phyloP scores from a whole-genome alignment of 2,888 invertebrate species.

The Oeneis ivallda region DNA sequence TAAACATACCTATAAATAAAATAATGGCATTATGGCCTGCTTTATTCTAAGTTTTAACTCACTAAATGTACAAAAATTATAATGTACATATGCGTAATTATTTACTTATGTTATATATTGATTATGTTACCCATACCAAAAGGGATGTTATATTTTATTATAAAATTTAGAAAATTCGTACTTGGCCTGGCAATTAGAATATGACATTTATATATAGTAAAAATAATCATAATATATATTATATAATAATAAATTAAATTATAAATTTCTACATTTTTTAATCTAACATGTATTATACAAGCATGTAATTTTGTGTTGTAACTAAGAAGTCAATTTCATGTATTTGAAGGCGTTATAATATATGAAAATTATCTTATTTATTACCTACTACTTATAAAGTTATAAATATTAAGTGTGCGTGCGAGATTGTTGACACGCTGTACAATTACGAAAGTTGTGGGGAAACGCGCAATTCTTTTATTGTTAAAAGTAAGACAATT shows the following conservation, averaged over 20 bases:
- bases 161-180: constrained; percentile 26
- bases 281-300: constrained; percentile 51
- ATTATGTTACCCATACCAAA: constrained; percentile 25
- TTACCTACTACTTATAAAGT: constrained; percentile 48
- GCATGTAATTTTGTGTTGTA: constrained; percentile 68
- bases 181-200: constrained; percentile 29
- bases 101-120: constrained; percentile 20
- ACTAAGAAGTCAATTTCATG: constrained; percentile 75
- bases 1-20: constrained; percentile 5
- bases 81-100: constrained; percentile 27
- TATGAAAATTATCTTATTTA: constrained; percentile 57
- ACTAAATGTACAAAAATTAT: constrained; percentile 18
- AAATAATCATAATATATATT: constrained; percentile 7
- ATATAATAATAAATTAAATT: constrained; percentile 21
- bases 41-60: constrained; percentile 24
- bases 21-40: constrained; percentile 8
- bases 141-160: constrained; percentile 24
- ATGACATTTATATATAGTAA: constrained; percentile 11
- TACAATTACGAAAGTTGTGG: constrained; percentile 60
- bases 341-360: constrained; percentile 65
- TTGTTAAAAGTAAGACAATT: constrained; percentile 69
- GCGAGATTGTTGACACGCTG: constrained; percentile 64
- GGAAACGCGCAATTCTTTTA: constrained; percentile 60
- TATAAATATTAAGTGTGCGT: constrained; percentile 60
- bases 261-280: constrained; percentile 19